Evolutionary conservation across 2,797 vertebrate species (phyloP).

Genomic region (Sebastes trivittatus): DNA sequence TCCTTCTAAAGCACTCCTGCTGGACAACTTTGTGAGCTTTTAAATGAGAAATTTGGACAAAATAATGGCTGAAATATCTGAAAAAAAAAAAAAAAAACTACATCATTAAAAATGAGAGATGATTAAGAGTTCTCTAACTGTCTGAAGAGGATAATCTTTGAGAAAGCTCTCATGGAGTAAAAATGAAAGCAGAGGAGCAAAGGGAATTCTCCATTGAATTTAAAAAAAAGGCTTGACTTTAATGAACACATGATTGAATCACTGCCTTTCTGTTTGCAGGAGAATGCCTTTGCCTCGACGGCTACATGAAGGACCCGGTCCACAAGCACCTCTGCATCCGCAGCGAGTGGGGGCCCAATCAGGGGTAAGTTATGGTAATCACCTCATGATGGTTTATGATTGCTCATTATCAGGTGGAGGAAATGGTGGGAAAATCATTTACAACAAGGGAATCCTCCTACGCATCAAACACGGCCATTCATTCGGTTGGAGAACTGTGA

Average conservation of each 20-base stretch:
- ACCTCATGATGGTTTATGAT: conserved; percentile 15
- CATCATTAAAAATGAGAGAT: conserved; percentile 37
- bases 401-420: conserved; percentile 30
- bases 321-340: conserved; percentile 99
- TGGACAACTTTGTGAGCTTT: conserved; percentile 11
- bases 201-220: conserved; percentile 22
- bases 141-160: conserved; percentile 28
- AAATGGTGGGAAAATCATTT: neutral
- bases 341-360: conserved; percentile 98
- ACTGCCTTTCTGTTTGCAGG: conserved; percentile 77
- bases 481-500: conserved; percentile 16
- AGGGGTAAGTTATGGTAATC: conserved; percentile 88
- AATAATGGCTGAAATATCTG: neutral
- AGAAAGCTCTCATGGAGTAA: conserved; percentile 6
- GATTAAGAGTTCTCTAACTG: conserved; percentile 24
- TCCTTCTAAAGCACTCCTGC: conserved; percentile 2
- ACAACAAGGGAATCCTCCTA: neutral
- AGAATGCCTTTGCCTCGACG: conserved; percentile 95
- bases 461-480: neutral
- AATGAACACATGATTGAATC: conserved; percentile 51
- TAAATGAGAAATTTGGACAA: neutral
- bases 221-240: conserved; percentile 15
- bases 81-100: neutral
- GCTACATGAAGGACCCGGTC: conserved; percentile 97
- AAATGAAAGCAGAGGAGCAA: conserved; percentile 30